A percentile compares a stretch with the other conserved stretches of the same genome.
Evolutionary conservation across 2,797 vertebrate species (phyloP).

Genomic region (Xenops minutus): DNA sequence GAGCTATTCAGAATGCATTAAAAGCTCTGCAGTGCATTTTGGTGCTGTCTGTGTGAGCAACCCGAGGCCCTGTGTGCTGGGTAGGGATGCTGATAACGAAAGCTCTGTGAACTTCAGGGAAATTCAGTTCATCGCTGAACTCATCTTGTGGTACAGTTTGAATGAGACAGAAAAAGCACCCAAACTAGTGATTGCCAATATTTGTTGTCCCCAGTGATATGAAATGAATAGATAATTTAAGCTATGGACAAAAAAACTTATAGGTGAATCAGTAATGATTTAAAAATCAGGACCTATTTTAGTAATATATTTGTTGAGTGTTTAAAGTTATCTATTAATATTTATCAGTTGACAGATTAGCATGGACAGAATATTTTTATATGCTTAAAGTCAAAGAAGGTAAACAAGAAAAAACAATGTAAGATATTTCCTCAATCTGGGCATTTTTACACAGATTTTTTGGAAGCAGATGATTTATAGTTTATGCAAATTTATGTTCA

Average conservation of each 20-base stretch:
- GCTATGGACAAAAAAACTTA: neutral
- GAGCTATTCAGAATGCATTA: slow-evolving; percentile 77
- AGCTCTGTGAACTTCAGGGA: slow-evolving; percentile 64
- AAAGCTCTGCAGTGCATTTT: slow-evolving; percentile 70
- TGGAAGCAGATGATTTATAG: neutral
- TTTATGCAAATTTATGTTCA: neutral
- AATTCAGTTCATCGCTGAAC: slow-evolving; percentile 48
- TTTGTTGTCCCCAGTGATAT: neutral
- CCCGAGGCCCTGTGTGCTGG: slow-evolving; percentile 30
- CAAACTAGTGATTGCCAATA: neutral
- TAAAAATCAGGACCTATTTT: neutral
- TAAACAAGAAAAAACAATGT: neutral
- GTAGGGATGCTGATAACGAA: slow-evolving; percentile 59
- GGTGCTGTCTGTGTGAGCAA: slow-evolving; percentile 64
- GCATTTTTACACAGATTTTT: neutral
- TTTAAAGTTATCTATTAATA: neutral
- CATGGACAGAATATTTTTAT: neutral
- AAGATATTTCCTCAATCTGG: neutral
- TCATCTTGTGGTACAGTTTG: slow-evolving; percentile 34
- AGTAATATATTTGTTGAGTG: neutral
- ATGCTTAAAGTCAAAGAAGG: neutral
- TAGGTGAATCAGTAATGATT: neutral
- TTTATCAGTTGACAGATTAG: neutral
- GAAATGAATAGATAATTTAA: neutral
- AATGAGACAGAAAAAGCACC: slow-evolving; percentile 27